Base-by-base conservation (phyloP, 2,113 vertebrate genomes). In the Lepus timidus region DNA sequence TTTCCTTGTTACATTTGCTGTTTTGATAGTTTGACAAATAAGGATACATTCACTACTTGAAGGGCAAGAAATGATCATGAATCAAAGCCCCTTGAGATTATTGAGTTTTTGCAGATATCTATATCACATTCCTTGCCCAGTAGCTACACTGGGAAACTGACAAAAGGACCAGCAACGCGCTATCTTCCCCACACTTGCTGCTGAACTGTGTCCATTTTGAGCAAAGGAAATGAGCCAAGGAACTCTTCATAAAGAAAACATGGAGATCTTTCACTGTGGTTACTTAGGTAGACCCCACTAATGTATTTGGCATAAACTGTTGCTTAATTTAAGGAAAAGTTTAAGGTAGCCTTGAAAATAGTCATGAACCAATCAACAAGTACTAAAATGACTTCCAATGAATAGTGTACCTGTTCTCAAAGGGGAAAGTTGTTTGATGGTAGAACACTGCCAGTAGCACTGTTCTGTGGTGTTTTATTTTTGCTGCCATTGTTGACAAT, bases 1-100 rank as follows among this genome's bases (percentile, higher is more conserved):
- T 95, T 67, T 44, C 39, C 84, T 94, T 94, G 49, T 67, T 82
- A 33, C n/a, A 82, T 68, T 67, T 74, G 85, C 68, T 65, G 9
- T 91, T 87, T 90, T 80, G 61, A 25, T 79, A 73, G 44, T 89
- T 91, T 93, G 22, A 51, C 91, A 64, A 36, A 55, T 62, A 85
- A 81, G 62, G 44, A 86, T 85, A 80, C 80, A 31, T 94, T 27
- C 39, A 85, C 31, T 74, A 84, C 67, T 29, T 73, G 33, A 89
- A 82, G 44, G 22, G 39, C 25, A 81, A 68, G n/a, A 71, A 67
- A 52, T 76, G 9, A 79, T 62, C 16, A 90, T 44, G 39, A 73
- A 22, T 76, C 62, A 68, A 33, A 39, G 17, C 20, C 16, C 44
- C 31, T 88, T 23, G 29, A 55, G 11, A 64, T 91, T 80, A 39